Evolutionary conservation across 1,140 invertebrate genomes (phyloP), one percentile per base, ranked within the genome.

Genomic region (Telenomus remus): DNA sequence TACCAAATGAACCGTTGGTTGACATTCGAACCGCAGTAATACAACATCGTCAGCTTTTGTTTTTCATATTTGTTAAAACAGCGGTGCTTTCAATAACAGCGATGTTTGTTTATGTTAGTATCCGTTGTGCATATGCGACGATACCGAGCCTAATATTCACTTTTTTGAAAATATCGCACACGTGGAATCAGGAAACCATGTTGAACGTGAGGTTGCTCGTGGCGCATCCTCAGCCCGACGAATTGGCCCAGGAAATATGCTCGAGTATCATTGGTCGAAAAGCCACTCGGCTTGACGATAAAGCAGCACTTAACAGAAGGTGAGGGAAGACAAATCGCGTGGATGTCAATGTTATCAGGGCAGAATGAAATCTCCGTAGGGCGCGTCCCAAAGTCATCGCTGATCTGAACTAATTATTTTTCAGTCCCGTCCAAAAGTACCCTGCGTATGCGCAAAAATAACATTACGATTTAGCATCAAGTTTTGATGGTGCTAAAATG

Each of bases 251-350:
- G 65, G 55, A 70, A 65, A 37, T 68, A 19, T 35, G 57, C 59
- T 60, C 65, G 60, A 70, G 65, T 76, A 42, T 71, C 61, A 76
- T 76, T 76, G 73, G 73, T 76, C 56, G 60, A 61, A 61, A 75
- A 66, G 56, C 55, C 37, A 71, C 56, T 70, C 44, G 10, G 50
- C 33, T 13, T 19, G 47, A 59, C 56, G 73, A 70, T 70, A 71
- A 76, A 71, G 46, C 66, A 46, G 56, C 57, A 63, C 51, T 71
- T 50, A 54, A 42, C 56, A 37, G 56, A 68, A 82, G 78, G 79
- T 84, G 81, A 81, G 85, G 84, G 84, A 86, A 87, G 85, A 87
- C 85, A 87, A 87, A 86, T 86, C 85, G 86, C 82, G 77, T 79
- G 85, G 86, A 87, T 86, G 86, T 87, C 86, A 87, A 85, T 80